Evolutionary conservation across 1,140 invertebrate species (phyloP).

Genomic region (Conopomorpha cramerella): DNA sequence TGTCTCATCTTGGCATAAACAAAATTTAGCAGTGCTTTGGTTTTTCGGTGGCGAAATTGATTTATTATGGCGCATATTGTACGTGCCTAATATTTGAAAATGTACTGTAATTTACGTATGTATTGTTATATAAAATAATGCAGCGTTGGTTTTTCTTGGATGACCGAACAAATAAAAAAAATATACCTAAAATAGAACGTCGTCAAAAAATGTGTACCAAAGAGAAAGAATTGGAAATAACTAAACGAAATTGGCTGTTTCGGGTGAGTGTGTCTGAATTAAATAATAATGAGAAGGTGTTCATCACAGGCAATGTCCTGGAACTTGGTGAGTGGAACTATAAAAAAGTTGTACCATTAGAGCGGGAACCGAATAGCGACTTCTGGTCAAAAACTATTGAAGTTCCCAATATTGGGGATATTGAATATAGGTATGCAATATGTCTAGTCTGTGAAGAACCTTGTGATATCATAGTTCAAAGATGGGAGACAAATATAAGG

Average conservation of each 20-base stretch:
- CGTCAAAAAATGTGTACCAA: slow-evolving; percentile 28
- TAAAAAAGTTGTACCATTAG: slow-evolving; percentile 49
- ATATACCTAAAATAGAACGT: slow-evolving; percentile 18
- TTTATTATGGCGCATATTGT: too few relatives aligned
- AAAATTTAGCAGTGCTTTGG: too few relatives aligned
- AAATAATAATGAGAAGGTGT: slow-evolving; percentile 30
- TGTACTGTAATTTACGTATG: too few relatives aligned
- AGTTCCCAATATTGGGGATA: slow-evolving; percentile 68
- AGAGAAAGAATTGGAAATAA: slow-evolving; percentile 15
- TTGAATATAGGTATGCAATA: slow-evolving; percentile 81
- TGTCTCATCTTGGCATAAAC: too few relatives aligned
- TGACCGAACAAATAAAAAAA: slow-evolving; percentile 45
- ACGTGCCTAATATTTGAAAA: too few relatives aligned
- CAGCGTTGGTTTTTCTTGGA: slow-evolving; percentile 63
- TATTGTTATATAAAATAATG: too few relatives aligned
- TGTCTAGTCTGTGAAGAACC: slow-evolving; percentile 63
- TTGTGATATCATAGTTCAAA: slow-evolving; percentile 69
- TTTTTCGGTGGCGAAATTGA: too few relatives aligned
- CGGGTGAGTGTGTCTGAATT: slow-evolving; percentile 34
- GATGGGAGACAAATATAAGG: slow-evolving; percentile 83
- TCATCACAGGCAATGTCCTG: slow-evolving; percentile 26
- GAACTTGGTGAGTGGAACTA: slow-evolving; percentile 56
- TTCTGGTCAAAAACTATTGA: slow-evolving; percentile 60
- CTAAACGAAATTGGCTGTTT: slow-evolving; percentile 50
- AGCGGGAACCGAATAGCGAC: slow-evolving; percentile 32